phyloP scores from a whole-genome alignment of 2,888 invertebrate species.

The Dynastes hyllus region DNA sequence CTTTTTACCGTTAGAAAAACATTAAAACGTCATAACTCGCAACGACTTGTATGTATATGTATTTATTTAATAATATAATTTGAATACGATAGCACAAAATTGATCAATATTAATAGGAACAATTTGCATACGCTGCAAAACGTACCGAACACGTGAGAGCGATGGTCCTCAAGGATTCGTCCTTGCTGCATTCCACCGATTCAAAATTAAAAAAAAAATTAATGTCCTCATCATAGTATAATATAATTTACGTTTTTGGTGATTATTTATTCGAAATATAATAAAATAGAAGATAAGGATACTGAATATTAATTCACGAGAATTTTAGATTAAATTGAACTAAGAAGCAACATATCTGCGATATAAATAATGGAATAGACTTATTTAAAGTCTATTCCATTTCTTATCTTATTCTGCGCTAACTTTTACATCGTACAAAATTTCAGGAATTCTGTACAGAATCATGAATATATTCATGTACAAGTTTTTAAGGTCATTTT shows the following conservation, averaged over 20 bases:
- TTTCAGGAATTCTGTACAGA: too few species aligned
- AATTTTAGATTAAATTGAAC: too few species aligned
- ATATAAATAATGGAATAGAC: too few species aligned
- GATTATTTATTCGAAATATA: conserved; percentile 9
- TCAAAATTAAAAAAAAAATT: not conserved
- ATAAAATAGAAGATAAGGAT: not conserved
- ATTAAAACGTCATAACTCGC: not conserved
- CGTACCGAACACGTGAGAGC: not conserved
- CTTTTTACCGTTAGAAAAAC: conserved; percentile 19
- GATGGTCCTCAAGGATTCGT: conserved; percentile 13
- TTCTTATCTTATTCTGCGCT: too few species aligned
- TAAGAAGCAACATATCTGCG: too few species aligned
- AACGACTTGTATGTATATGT: not conserved
- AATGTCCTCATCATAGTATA: not conserved
- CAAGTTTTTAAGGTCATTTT: too few species aligned
- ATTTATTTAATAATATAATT: conserved; percentile 23
- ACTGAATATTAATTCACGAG: not conserved
- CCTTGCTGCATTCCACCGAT: conserved; percentile 16
- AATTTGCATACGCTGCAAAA: conserved; percentile 27
- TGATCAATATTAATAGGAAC: conserved; percentile 16
- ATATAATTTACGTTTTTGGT: not conserved
- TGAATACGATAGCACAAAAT: not conserved
- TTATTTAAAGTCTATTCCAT: too few species aligned
- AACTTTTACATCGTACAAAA: too few species aligned
- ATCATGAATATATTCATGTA: too few species aligned